Evolutionary conservation across 2,888 invertebrate species (phyloP).

Genomic region (Plebejus argus): DNA sequence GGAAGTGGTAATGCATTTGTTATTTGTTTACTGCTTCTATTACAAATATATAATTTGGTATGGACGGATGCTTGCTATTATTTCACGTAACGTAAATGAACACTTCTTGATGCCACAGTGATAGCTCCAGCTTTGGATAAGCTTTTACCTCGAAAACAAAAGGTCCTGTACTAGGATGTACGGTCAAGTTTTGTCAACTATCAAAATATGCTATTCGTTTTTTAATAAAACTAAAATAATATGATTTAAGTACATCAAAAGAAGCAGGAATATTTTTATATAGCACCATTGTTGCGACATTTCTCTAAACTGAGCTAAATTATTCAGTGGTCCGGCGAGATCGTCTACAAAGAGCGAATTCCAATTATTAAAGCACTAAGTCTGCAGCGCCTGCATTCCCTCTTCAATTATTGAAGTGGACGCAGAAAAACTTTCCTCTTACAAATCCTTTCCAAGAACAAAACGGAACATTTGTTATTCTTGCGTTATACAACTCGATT

Average conservation of each 20-base stretch:
- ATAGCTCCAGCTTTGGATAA: too few relatives aligned
- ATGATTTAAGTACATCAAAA: too few relatives aligned
- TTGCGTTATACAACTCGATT: neutral
- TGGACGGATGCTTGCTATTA: neutral
- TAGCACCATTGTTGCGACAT: neutral
- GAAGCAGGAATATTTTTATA: neutral
- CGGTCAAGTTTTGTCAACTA: too few relatives aligned
- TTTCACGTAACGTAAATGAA: too few relatives aligned
- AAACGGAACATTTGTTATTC: constrained; percentile 14
- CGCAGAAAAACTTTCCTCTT: neutral
- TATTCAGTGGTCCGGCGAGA: neutral
- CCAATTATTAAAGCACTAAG: constrained; percentile 3
- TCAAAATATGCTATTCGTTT: too few relatives aligned
- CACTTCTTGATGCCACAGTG: too few relatives aligned
- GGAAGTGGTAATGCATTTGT: too few relatives aligned
- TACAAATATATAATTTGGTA: neutral
- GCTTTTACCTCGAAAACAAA: too few relatives aligned
- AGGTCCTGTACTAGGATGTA: too few relatives aligned
- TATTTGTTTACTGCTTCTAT: too few relatives aligned
- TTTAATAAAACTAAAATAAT: too few relatives aligned
- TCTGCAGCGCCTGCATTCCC: constrained; percentile 3
- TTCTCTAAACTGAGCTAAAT: neutral
- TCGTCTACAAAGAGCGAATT: neutral
- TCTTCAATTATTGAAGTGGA: constrained; percentile 1
- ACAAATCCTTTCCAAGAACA: constrained; percentile 6